Evolutionary conservation across 2,888 invertebrate species (phyloP).

Genomic region (Scrobipalpa atriplicella): DNA sequence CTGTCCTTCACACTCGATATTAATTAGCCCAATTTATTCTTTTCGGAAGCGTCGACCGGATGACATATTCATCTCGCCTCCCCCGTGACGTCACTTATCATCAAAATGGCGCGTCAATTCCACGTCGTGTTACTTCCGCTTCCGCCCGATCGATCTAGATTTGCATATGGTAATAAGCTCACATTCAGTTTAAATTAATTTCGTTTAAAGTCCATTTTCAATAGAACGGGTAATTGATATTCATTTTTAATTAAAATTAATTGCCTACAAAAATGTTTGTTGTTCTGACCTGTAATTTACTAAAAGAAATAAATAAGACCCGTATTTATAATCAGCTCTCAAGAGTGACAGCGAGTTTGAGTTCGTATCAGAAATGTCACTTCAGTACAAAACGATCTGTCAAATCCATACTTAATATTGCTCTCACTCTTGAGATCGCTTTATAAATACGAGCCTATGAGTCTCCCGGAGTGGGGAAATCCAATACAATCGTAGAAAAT

Average conservation of each 20-base stretch:
- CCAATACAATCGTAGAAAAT: not conserved
- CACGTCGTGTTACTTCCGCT: not conserved
- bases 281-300: too few species aligned
- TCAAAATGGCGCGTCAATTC: not conserved
- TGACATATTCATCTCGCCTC: not conserved
- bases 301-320: too few species aligned
- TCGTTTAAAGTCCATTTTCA: not conserved
- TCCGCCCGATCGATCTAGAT: constrained; percentile 1
- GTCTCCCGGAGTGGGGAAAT: too few species aligned
- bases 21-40: not conserved
- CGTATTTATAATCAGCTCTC: too few species aligned
- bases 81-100: not conserved
- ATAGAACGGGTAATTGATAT: not conserved
- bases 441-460: too few species aligned
- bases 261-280: too few species aligned
- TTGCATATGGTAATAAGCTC: constrained; percentile 13
- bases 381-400: too few species aligned
- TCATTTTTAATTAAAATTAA: not conserved
- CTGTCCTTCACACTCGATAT: too few species aligned
- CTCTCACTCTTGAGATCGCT: too few species aligned
- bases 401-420: too few species aligned
- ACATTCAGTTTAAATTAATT: constrained; percentile 6
- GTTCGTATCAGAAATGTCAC: too few species aligned
- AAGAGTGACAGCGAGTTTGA: too few species aligned
- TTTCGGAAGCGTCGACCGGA: not conserved